Evolutionary conservation across 1,140 invertebrate genomes (phyloP), one percentile per base, ranked within the genome.

Genomic region (Drosophila paulistorum): DNA sequence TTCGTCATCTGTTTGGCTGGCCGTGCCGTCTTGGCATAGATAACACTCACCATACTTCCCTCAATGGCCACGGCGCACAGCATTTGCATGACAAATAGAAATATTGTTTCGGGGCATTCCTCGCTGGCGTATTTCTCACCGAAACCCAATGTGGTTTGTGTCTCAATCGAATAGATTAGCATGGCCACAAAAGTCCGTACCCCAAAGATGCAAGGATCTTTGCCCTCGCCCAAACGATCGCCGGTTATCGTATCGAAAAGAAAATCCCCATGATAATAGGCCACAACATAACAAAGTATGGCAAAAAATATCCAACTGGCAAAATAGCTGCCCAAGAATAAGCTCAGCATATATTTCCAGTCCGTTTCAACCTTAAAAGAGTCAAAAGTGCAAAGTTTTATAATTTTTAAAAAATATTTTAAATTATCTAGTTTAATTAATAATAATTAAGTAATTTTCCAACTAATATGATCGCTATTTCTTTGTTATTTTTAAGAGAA

Each of bases 41-140:
- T 92, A 62, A 95, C 93, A 85, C 94, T 94, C 14, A 94, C 91
- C 60, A 95, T 91, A 13, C 92, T 93, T 0, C 94, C 94, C 39
- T 94, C 94, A 30, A 95, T 90, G 0, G 93, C 93, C 0, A 93
- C 93, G 0, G 94, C 94, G 2, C 93, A 91, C 23, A 94, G 90
- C 59, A 95, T 94, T 92, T 95, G 94, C 61, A 93, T 75, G 9
- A 94, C 93, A 78, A 95, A 93, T 1, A 97, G 93, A 55, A 98
- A 94, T 7, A 98, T 95, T 0, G 96, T 96, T 90, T 97, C 96
- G 0, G 96, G 95, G 90, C 97, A 98, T 80, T 97, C 95, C 86
- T 97, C 96, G 11, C 95, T 97, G 1, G 96, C 96, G 90, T 95
- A 96, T 59, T 97, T 93, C 10, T 93, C 93, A 2, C 95, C 95